Base-by-base conservation (phyloP, 64 coral and sea anemone genomes). In the Acropora yongei region DNA sequence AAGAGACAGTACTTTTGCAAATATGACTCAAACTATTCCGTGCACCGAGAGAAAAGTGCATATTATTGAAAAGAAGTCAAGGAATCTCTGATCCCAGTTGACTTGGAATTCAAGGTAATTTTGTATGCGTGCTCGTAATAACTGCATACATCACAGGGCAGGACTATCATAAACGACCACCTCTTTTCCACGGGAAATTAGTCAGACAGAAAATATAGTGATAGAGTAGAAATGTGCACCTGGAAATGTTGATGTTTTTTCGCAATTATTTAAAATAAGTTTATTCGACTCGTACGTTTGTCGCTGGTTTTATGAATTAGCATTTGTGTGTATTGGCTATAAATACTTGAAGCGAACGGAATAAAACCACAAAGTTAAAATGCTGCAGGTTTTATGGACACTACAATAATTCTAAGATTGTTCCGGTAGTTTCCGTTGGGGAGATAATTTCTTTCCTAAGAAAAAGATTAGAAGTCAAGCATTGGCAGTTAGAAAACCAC, bases 131-230 rank as follows among this genome's bases (percentile, higher is more conserved):
- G 82, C 49, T 78, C 17, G 47, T 71, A 49, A 72, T 91, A 84
- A 83, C 85, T 74, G 90, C 90, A 91, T 85, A 91, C 90, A 91
- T 74, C 44, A 75, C 82, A 91, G 41, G 80, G 55, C 90, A 91
- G 90, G 90, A 91, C 90, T 91, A 20, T 16, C 16, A 48, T 63
- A 82, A 82, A 17, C 82, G 10, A 1, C 10, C 51, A 10, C 10
- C 51, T 55, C 51, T 55, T 55, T 55, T 55, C 51, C 51, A 55
- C 51, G 6, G 51, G 10, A 55, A 55, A 10, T 55, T 55, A 5
- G 51, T 55, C 10, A 55, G 30, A 30, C 30, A 30, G 30, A 30
- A 30, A 30, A 30, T 30, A 30, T 30, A 30, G 30, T 30, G 30
- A 5, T 58, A 30, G 30, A 30, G 30, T 30, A 30, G 30, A 30